These are phyloP conservation scores for Phycodurus eques DNA, from an alignment of 2,113 vertebrate species.

Conservation along the genomic window DNA sequence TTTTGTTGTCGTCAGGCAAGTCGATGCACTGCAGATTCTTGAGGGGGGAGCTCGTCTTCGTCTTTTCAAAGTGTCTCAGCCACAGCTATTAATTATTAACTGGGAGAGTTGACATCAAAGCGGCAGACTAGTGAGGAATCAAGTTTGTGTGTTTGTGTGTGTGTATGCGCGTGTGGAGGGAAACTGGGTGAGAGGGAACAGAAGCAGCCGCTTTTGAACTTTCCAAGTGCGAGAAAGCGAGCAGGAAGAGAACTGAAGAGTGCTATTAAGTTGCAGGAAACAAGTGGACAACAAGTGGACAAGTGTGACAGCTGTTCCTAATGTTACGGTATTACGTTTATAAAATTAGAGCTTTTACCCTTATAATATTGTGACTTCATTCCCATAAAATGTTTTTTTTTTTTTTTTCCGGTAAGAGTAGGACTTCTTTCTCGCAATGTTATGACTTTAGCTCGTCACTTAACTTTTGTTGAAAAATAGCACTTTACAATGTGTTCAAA, in stretches of 20 bases:
- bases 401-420: no score
- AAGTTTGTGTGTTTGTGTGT: background rate
- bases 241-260: background rate
- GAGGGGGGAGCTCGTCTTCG: background rate
- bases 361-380: no score
- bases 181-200: background rate
- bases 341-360: no score
- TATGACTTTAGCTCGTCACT: no score
- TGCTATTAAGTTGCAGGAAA: no score
- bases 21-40: conserved; percentile 6
- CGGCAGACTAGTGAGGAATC: background rate
- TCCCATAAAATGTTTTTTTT: no score
- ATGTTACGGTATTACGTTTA: background rate
- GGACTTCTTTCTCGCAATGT: no score
- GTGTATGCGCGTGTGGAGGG: background rate
- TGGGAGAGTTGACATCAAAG: conserved; percentile 1
- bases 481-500: no score
- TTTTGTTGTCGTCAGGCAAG: conserved; percentile 9
- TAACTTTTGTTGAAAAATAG: no score
- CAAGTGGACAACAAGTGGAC: background rate
- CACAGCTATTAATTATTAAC: conserved; percentile 6
- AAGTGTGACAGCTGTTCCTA: background rate
- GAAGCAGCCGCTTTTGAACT: background rate
- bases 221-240: background rate
- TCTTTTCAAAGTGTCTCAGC: background rate